Evolutionary conservation across 2,888 invertebrate genomes (phyloP).

Genomic region (Nycteola revayana): DNA sequence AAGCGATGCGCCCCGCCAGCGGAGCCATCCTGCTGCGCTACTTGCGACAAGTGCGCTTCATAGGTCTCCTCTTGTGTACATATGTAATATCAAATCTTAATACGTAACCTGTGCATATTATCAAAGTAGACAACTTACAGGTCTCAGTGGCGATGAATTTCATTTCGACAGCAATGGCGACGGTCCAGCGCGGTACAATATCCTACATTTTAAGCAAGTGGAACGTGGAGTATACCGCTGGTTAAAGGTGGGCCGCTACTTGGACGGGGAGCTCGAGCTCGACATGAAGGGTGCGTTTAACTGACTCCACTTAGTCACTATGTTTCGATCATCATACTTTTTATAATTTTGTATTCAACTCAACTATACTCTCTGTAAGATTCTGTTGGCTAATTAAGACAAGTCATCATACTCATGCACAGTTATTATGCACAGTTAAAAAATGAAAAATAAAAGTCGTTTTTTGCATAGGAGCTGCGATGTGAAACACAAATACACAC

Average conservation of each 20-base stretch:
- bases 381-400: no score
- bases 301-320: no score
- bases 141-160: constrained; percentile 94
- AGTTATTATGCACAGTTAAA: neutral
- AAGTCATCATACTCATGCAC: no score
- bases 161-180: constrained; percentile 94
- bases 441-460: neutral
- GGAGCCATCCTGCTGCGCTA: constrained; percentile 93
- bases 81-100: neutral
- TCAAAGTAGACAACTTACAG: constrained; percentile 67
- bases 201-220: constrained; percentile 95
- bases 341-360: constrained; percentile 24
- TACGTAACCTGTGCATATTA: neutral
- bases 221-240: constrained; percentile 88
- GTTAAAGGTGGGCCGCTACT: constrained; percentile 92
- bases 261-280: constrained; percentile 89
- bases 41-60: constrained; percentile 91
- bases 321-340: no score
- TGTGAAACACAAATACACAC: neutral
- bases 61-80: constrained; percentile 34
- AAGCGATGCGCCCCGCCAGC: constrained; percentile 93
- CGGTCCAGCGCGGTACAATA: constrained; percentile 96
- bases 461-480: neutral
- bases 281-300: constrained; percentile 92
- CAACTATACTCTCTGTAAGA: neutral